Base-by-base conservation (phyloP, 2,888 invertebrate species). In the Autographa gamma region DNA sequence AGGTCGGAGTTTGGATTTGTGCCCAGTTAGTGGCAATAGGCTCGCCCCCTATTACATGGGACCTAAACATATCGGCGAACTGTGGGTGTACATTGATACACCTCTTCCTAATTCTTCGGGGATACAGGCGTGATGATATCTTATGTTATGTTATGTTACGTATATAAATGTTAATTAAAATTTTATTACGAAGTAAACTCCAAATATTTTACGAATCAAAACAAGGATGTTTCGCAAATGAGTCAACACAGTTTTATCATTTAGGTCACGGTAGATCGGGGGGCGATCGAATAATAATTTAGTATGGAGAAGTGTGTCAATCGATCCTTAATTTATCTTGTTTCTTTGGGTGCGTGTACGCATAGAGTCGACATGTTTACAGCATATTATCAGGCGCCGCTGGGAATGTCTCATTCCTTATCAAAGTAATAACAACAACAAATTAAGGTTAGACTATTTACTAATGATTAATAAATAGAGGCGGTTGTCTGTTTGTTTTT, bases 401-500 rank as follows among this genome's bases (percentile, higher is more conserved):
- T 78, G 86, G 88, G 87, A 85, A 85, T 89, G 89, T 86, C 86
- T 86, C 80, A 67, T 65, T 77, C 73, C 77, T 86, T 90, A 90
- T 89, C 89, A 75, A 66, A 63, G 69, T 81, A 74, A 74, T 52
- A 77, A 85, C 85, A 88, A 89, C 85, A 91, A 91, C 89, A 91
- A 88, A 88, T 89, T 90, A 90, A 89, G 88, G 88, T 88, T 91
- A 90, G 85, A 71, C 84, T 88, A 89, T 86, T 88, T 82, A 88
- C 77, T 85, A 88, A 88, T 83, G 81, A 87, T 84, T 76, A 79
- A 82, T 83, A 83, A 84, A 83, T 78, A 83, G 60, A 31, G 11
- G 19, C 19, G 71, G 71, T 69, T 74, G 71, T 76, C 61, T 66
- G 74, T 76, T 72, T 68, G 73, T 75, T 67, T 18, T 66, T 34